Evolutionary conservation across 2,888 invertebrate genomes (phyloP).

Genomic region (Unio pictorum): DNA sequence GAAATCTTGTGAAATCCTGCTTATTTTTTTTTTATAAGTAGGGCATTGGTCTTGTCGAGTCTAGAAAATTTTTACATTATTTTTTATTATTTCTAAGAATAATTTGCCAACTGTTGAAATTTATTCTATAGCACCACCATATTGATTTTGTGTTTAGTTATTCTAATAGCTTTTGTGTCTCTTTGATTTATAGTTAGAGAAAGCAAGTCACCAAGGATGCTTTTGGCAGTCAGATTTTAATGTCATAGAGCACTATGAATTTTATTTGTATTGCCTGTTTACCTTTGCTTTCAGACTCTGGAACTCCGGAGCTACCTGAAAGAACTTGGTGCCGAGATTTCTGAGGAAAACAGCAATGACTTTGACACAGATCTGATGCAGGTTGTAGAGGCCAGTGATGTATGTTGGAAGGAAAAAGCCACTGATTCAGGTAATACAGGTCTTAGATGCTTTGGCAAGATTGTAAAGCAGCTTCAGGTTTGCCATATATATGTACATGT

Average conservation of each 20-base stretch:
- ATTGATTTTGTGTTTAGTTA: too few relatives aligned
- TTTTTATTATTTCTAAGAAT: background rate
- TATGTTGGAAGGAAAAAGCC: conserved; percentile 81
- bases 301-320: conserved; percentile 93
- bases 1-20: background rate
- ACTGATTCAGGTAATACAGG: conserved; percentile 44
- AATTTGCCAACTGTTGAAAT: background rate
- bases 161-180: too few relatives aligned
- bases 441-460: background rate
- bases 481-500: too few relatives aligned
- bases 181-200: background rate
- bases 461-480: background rate
- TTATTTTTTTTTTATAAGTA: background rate
- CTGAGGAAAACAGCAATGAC: conserved; percentile 90
- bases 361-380: conserved; percentile 91
- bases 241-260: background rate
- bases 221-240: background rate
- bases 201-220: too few relatives aligned
- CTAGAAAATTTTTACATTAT: background rate
- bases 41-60: background rate
- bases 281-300: conserved; percentile 67
- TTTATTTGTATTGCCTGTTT: background rate
- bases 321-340: conserved; percentile 93
- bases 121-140: background rate
- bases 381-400: conserved; percentile 93